phyloP scores from a whole-genome alignment of 2,888 invertebrate genomes.

The Orthonychiurus folsomi region DNA sequence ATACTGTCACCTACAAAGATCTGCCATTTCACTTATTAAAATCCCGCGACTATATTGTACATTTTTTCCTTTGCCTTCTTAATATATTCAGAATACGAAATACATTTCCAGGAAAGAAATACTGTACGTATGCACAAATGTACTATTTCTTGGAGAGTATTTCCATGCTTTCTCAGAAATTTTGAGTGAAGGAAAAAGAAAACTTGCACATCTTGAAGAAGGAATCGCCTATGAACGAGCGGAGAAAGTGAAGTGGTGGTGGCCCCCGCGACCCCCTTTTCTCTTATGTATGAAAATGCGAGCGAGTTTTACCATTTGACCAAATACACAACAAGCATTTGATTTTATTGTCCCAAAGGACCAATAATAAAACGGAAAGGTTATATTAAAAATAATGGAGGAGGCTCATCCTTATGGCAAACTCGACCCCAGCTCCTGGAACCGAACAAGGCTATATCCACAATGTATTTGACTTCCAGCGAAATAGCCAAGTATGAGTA shows the following conservation, averaged over 20 bases:
- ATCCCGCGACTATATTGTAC: too few relatives aligned
- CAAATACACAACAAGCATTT: background rate
- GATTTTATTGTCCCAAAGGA: conserved; percentile 5
- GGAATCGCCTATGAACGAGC: background rate
- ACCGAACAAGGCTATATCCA: background rate
- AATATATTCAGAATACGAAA: too few relatives aligned
- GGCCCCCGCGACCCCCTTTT: too few relatives aligned
- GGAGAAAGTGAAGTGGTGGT: background rate
- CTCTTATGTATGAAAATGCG: background rate
- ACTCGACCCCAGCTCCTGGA: background rate
- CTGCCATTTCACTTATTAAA: too few relatives aligned
- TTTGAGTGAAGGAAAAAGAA: background rate
- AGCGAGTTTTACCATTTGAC: background rate
- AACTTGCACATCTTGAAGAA: background rate
- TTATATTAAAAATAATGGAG: conserved; percentile 7
- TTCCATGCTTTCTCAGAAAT: too few relatives aligned
- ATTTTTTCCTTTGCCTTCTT: background rate
- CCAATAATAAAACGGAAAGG: conserved; percentile 7
- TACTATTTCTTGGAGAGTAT: too few relatives aligned
- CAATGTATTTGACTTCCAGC: background rate
- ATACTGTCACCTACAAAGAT: too few relatives aligned
- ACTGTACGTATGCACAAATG: too few relatives aligned
- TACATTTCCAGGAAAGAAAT: too few relatives aligned
- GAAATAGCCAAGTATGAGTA: background rate
- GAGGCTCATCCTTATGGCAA: background rate